A percentile compares a stretch with the other conserved stretches of the same genome.
Conservation (phyloP, 2,888 invertebrate species). For the Sarcophaga subvicina region DNA sequence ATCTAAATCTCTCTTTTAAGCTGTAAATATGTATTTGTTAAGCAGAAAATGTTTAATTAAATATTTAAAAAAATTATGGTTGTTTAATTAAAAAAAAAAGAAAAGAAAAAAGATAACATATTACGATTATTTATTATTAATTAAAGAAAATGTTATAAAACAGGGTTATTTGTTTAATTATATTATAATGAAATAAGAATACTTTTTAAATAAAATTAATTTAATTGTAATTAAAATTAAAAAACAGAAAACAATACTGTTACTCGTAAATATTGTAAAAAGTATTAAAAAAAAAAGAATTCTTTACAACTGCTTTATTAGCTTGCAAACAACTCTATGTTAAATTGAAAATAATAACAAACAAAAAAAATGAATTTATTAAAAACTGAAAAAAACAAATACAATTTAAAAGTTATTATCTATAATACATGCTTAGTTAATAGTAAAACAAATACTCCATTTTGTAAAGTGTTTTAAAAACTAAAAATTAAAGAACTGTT, state of each 20-base stretch:
- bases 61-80: constrained; percentile 57
- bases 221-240: constrained; percentile 26
- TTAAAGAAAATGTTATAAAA: constrained; percentile 49
- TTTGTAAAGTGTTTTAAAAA: constrained; percentile 41
- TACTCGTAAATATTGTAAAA: constrained; percentile 42
- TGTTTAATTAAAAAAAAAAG: constrained; percentile 55
- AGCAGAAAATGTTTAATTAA: constrained; percentile 43
- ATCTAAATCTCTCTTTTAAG: constrained; percentile 2
- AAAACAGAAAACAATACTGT: constrained; percentile 40
- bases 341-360: constrained; percentile 44
- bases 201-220: constrained; percentile 27
- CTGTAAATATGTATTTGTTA: constrained; percentile 54
- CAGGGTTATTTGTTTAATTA: constrained; percentile 64
- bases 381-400: constrained; percentile 21
- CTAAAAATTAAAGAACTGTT: neutral
- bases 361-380: constrained; percentile 43
- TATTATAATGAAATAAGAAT: constrained; percentile 52
- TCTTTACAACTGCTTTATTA: constrained; percentile 60
- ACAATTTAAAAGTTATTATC: constrained; percentile 5
- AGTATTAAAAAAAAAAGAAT: neutral
- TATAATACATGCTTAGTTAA: constrained; percentile 26
- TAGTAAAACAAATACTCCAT: constrained; percentile 46
- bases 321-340: constrained; percentile 45
- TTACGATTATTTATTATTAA: constrained; percentile 35
- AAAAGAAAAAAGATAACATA: constrained; percentile 16